Evolutionary conservation across 1,140 invertebrate species (phyloP), one percentile per base, ranked within the genome.

Genomic region (Drosophila burlai): DNA sequence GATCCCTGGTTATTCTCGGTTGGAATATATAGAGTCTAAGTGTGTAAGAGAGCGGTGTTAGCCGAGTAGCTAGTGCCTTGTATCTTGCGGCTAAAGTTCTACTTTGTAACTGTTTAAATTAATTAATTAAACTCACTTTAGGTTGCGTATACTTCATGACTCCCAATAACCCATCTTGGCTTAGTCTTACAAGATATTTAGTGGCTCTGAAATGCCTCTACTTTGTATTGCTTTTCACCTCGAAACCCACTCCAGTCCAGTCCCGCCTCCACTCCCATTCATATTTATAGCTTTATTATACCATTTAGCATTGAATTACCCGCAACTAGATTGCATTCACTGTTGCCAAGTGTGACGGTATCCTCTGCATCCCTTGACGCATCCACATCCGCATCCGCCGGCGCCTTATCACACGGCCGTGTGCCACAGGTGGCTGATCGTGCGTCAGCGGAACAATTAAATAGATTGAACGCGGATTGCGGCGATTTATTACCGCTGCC

Each of bases 381-480:
- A 57, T 49, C 40, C 42, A 43, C 64, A 55, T 40, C 36, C 7
- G 9, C 46, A 57, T 49, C 43, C 10, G 29, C 29, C 15, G 24
- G 0, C 4, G n/a, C 29, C 43, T 58, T 72, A 71, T 71, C 49
- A 43, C 21, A 54, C 21, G 38, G 16, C 57, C 29, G 29, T 55
- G 31, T 52, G 57, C 57, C 57, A 38, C 57, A 34, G 54, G 29
- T 59, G 55, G 21, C 18, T 13, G 68, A 73, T 61, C 71, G 68
- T 74, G 71, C 71, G 71, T 74, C 71, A 74, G 71, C 45, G 46
- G 18, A 11, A 74, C 68, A 73, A 74, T 74, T 74, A 74, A 74
- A 60, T 74, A 74, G 57, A 74, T 74, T 74, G 71, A 73, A 74
- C 59, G 55, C 46, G 46, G 55, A 61, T 72, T 43, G 67, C 68